These are phyloP conservation scores for Eurois occulta DNA, from an alignment of 2,888 invertebrate genomes.

Conservation along the genomic window DNA sequence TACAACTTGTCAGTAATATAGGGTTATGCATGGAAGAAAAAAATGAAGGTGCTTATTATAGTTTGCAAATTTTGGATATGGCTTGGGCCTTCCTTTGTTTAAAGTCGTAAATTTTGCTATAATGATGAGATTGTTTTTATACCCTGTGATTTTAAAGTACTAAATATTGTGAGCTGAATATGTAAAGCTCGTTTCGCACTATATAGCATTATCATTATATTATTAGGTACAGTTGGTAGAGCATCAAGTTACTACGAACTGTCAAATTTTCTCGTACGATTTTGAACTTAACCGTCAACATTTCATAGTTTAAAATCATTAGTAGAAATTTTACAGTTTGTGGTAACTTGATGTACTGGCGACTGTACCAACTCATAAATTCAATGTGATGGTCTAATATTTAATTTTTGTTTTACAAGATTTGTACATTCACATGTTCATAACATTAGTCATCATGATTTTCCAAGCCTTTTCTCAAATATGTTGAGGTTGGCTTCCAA, in stretches of 20 bases:
- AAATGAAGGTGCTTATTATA: slow-evolving; percentile 9
- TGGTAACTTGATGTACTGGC: too few species aligned
- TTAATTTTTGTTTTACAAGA: too few species aligned
- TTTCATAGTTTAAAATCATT: too few species aligned
- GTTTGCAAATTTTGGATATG: slow-evolving; percentile 5
- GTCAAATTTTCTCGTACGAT: too few species aligned
- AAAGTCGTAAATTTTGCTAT: slow-evolving; percentile 11
- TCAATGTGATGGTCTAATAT: background rate
- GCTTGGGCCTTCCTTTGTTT: background rate
- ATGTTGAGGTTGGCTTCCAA: background rate
- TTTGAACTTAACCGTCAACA: too few species aligned
- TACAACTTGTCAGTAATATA: slow-evolving; percentile 16
- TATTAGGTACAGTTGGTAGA: too few species aligned
- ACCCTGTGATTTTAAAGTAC: background rate
- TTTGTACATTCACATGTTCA: background rate
- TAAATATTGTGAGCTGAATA: background rate
- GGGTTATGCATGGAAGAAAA: background rate
- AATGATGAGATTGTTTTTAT: slow-evolving; percentile 14
- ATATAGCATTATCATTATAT: background rate
- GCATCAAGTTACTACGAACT: too few species aligned
- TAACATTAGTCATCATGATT: background rate
- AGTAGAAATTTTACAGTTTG: too few species aligned
- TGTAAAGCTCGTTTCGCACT: background rate
- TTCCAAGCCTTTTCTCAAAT: background rate
- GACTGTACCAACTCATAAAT: background rate